phyloP scores from a whole-genome alignment of 2,797 vertebrate species.

The Lepus oiostolus region DNA sequence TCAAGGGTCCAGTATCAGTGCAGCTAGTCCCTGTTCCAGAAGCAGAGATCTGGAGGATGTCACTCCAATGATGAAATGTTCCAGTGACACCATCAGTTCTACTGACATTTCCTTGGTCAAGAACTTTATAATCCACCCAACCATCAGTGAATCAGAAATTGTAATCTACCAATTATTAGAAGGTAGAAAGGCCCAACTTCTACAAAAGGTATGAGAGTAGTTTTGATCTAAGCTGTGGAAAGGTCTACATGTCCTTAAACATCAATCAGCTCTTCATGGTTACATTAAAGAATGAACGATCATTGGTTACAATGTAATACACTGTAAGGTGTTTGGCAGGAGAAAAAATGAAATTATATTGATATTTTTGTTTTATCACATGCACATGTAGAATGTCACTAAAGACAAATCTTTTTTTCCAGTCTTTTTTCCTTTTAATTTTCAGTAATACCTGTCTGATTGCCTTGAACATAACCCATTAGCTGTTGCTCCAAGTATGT shows the following conservation, averaged over 20 bases:
- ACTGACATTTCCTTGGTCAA: neutral
- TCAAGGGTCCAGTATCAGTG: neutral
- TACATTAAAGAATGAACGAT: neutral
- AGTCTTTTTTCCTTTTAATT: neutral
- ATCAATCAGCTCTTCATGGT: neutral
- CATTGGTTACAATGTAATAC: neutral
- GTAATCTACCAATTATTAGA: neutral
- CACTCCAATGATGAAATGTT: neutral
- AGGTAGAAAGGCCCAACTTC: neutral
- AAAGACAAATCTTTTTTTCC: neutral
- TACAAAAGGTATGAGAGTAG: neutral
- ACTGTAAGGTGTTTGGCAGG: neutral
- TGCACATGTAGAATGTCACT: neutral
- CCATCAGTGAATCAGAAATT: neutral
- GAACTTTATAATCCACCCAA: neutral
- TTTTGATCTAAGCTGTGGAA: neutral
- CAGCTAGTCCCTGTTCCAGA: neutral
- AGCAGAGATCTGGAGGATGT: neutral
- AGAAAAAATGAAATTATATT: neutral
- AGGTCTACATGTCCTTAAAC: neutral
- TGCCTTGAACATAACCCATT: slow-evolving; percentile 39
- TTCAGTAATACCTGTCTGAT: neutral
- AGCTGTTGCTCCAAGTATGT: neutral
- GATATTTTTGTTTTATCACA: neutral
- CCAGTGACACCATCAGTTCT: neutral